Evolutionary conservation across 2,888 invertebrate species (phyloP).

Genomic region (Chymomyza procnemis): DNA sequence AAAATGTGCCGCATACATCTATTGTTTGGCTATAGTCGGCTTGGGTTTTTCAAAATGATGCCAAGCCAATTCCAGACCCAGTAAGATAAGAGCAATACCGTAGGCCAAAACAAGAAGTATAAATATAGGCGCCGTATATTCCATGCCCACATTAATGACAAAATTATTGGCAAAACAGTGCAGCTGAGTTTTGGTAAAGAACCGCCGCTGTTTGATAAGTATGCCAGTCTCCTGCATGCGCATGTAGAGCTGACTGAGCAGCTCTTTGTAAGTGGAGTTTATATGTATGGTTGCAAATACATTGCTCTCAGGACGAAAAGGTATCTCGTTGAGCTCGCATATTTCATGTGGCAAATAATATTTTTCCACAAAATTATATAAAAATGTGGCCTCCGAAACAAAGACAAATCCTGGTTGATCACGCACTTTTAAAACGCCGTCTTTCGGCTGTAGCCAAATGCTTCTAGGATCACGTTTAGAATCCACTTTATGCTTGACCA

Average conservation of each 20-base stretch:
- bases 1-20: background rate
- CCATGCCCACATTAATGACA: constrained; percentile 72
- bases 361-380: constrained; percentile 66
- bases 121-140: constrained; percentile 73
- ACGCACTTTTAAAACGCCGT: constrained; percentile 66
- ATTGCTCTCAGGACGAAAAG: constrained; percentile 61
- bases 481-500: constrained; percentile 63
- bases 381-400: constrained; percentile 67
- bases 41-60: constrained; percentile 12
- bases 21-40: background rate
- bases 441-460: constrained; percentile 56
- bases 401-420: constrained; percentile 73
- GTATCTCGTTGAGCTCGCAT: constrained; percentile 76
- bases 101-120: constrained; percentile 53
- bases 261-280: constrained; percentile 73
- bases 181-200: constrained; percentile 61
- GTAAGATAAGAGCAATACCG: constrained; percentile 37
- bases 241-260: constrained; percentile 62
- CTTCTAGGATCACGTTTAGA: constrained; percentile 46
- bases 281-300: constrained; percentile 54
- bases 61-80: constrained; percentile 58
- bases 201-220: constrained; percentile 50
- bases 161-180: constrained; percentile 63
- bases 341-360: constrained; percentile 73
- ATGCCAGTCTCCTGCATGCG: constrained; percentile 70